A percentile compares a stretch with the other conserved stretches of the same genome.
Conservation (phyloP, 2,113 vertebrate species). For the Dasyornis broadbenti region DNA sequence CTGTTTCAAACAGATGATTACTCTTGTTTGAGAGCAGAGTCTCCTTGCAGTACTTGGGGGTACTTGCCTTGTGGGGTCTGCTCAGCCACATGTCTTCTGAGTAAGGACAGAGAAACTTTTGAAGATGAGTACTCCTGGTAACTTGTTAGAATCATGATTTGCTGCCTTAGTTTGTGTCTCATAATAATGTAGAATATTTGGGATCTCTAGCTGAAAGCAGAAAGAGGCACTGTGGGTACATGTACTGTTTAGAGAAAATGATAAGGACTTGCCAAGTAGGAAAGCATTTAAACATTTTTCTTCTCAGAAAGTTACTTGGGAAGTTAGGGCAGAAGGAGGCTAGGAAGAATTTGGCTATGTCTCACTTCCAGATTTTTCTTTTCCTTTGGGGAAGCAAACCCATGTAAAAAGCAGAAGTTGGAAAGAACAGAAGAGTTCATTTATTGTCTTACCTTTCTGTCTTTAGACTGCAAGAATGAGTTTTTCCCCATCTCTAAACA, state of each 20-base stretch:
- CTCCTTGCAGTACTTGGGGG: background rate
- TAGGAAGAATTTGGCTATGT: background rate
- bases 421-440: background rate
- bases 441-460: background rate
- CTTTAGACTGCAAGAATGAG: background rate
- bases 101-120: background rate
- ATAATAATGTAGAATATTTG: background rate
- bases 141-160: background rate
- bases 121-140: background rate
- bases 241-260: background rate
- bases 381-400: background rate
- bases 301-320: background rate
- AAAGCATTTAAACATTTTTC: background rate
- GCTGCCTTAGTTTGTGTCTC: background rate
- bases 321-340: background rate
- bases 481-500: background rate
- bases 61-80: background rate
- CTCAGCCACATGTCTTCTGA: background rate
- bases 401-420: background rate
- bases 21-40: background rate
- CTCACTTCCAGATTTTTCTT: background rate
- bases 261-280: background rate
- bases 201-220: background rate
- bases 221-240: background rate
- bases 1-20: background rate